Conservation (phyloP, 2,797 vertebrate genomes). For the Parotocinclus haroldoi region DNA sequence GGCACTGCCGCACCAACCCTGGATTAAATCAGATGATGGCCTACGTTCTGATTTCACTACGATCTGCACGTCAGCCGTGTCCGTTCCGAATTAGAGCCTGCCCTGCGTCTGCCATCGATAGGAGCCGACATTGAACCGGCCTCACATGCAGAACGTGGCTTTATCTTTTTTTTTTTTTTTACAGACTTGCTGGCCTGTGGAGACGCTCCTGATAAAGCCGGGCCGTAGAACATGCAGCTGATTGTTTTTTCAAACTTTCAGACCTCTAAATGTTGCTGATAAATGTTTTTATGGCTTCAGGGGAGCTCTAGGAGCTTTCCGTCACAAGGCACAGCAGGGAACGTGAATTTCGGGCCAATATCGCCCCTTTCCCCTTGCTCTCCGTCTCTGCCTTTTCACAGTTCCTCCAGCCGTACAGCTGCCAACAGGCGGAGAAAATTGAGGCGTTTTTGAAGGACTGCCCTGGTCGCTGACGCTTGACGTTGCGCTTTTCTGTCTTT, state of each 20-base stretch:
- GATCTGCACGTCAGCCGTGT: not conserved
- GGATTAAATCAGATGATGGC: not conserved
- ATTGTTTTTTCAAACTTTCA: too few species aligned
- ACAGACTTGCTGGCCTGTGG: too few species aligned
- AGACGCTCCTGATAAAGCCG: too few species aligned
- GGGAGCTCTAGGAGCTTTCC: too few species aligned
- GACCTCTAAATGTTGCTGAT: too few species aligned
- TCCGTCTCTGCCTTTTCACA: not conserved
- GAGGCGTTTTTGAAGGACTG: conserved; percentile 41
- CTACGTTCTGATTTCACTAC: not conserved
- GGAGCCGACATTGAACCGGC: too few species aligned
- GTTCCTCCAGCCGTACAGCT: conserved; percentile 15
- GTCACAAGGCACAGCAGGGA: not conserved
- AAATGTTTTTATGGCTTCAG: too few species aligned
- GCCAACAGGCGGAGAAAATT: conserved; percentile 45
- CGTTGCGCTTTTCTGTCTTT: conserved; percentile 43
- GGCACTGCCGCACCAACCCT: not conserved
- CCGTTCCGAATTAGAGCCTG: too few species aligned
- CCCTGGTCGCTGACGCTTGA: conserved; percentile 20
- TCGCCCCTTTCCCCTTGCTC: conserved; percentile 1
- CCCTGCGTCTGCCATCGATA: too few species aligned
- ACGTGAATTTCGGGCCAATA: conserved; percentile 1
- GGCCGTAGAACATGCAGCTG: too few species aligned
- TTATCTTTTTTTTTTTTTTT: too few species aligned
- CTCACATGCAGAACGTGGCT: too few species aligned